These are phyloP conservation scores for Ectemnius cavifrons DNA, from an alignment of 2,888 invertebrate species.

Conservation along the genomic window DNA sequence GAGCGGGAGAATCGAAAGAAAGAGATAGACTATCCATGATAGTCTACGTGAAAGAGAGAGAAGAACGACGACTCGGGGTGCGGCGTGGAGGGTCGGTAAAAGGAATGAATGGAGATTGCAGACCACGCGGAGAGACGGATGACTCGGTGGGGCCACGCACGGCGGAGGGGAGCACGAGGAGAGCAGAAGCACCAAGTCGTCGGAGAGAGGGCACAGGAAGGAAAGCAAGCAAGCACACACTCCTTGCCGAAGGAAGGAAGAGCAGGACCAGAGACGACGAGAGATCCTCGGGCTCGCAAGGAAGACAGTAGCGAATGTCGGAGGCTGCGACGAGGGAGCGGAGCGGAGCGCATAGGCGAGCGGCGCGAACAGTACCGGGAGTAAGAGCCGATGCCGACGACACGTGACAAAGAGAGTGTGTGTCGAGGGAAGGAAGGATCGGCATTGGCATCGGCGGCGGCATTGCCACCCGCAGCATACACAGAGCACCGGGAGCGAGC, in stretches of 20 bases:
- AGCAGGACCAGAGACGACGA: constrained; percentile 15
- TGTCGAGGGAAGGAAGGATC: constrained; percentile 50
- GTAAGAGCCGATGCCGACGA: constrained; percentile 70
- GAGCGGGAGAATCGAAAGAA: constrained; percentile 6
- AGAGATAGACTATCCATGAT: constrained; percentile 26
- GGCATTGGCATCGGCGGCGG: constrained; percentile 35
- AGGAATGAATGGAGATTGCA: constrained; percentile 75
- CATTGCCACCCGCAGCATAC: constrained; percentile 38
- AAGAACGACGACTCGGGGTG: constrained; percentile 14
- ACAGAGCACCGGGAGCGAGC: constrained; percentile 31
- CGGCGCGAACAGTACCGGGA: constrained; percentile 65
- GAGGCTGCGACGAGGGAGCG: neutral
- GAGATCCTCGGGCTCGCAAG: constrained; percentile 16
- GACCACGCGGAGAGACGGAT: constrained; percentile 67
- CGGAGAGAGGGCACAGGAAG: constrained; percentile 3
- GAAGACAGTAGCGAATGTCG: constrained; percentile 3
- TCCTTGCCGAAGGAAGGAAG: constrained; percentile 13
- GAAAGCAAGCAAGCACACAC: constrained; percentile 14
- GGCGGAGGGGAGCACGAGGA: constrained; percentile 31
- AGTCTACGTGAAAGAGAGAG: constrained; percentile 24
- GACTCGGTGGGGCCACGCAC: constrained; percentile 48
- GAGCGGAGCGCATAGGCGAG: constrained; percentile 54
- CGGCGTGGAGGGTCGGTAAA: constrained; percentile 52
- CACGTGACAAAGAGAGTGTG: constrained; percentile 74
- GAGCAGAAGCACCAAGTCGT: constrained; percentile 18